phyloP scores from a whole-genome alignment of 1,140 invertebrate genomes.

The Drosophila subobscura region DNA sequence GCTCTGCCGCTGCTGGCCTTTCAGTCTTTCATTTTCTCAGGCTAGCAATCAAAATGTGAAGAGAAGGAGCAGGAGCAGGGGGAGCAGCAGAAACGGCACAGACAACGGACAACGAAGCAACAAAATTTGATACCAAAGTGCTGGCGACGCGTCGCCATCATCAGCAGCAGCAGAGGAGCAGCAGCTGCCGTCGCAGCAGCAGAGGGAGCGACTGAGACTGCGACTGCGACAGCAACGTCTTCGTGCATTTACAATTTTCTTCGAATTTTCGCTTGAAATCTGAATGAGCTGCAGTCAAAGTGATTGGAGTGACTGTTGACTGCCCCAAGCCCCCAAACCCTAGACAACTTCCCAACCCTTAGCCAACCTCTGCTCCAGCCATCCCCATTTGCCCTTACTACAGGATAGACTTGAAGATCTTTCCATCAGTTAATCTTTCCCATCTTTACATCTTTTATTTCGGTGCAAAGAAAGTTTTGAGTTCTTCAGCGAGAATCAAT shows the following conservation, averaged over 20 bases:
- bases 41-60: conserved; percentile 63
- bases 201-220: background rate
- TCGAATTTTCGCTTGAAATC: conserved; percentile 77
- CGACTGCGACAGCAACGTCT: conserved; percentile 31
- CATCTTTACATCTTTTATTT: too few species aligned
- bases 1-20: conserved; percentile 12
- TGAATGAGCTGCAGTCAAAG: conserved; percentile 52
- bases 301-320: conserved; percentile 10
- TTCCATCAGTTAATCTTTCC: too few species aligned
- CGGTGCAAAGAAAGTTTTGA: too few species aligned
- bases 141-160: conserved; percentile 55
- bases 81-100: background rate
- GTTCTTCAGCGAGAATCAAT: too few species aligned
- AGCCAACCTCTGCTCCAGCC: too few species aligned
- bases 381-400: too few species aligned
- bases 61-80: background rate
- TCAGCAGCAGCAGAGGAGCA: conserved; percentile 37
- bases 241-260: conserved; percentile 81
- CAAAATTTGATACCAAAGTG: conserved; percentile 73
- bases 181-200: conserved; percentile 21
- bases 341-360: conserved; percentile 13
- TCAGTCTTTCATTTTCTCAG: conserved; percentile 70
- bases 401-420: too few species aligned
- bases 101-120: conserved; percentile 34
- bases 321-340: conserved; percentile 3